These are phyloP conservation scores for Elysia crispata DNA, from an alignment of 2,888 invertebrate genomes.

Conservation along the genomic window DNA sequence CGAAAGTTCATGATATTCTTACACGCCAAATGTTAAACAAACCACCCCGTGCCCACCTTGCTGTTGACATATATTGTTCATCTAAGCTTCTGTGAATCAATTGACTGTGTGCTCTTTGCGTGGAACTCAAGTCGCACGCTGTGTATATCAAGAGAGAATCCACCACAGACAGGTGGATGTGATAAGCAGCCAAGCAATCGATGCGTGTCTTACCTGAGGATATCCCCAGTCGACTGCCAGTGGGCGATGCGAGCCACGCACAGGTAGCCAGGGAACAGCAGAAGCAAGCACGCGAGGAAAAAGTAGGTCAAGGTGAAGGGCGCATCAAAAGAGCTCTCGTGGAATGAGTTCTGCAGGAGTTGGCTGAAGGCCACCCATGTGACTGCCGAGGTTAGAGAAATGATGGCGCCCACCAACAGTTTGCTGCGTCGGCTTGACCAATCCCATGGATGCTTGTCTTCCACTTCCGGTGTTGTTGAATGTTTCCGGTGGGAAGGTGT, in stretches of 20 bases:
- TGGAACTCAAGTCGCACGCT: too few relatives aligned
- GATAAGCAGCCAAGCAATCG: too few relatives aligned
- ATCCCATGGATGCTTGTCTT: constrained; percentile 38
- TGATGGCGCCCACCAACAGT: constrained; percentile 34
- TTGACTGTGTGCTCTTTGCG: too few relatives aligned
- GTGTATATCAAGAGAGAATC: too few relatives aligned
- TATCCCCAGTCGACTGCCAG: constrained; percentile 77
- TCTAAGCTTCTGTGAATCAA: too few relatives aligned
- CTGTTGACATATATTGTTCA: too few relatives aligned
- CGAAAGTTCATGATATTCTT: too few relatives aligned
- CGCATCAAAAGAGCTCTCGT: constrained; percentile 83
- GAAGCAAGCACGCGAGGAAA: constrained; percentile 92
- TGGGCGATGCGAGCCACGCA: constrained; percentile 81
- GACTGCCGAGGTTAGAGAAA: constrained; percentile 83
- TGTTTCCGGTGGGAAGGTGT: constrained; percentile 9
- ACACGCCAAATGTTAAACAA: too few relatives aligned
- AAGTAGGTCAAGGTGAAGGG: constrained; percentile 98
- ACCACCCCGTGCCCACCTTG: too few relatives aligned
- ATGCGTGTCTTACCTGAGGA: constrained; percentile 57
- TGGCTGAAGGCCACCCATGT: constrained; percentile 96
- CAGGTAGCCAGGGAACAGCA: constrained; percentile 93
- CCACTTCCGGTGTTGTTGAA: background rate
- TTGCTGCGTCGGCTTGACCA: constrained; percentile 44
- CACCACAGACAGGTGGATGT: too few relatives aligned
- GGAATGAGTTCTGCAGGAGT: constrained; percentile 77